A percentile compares a stretch with the other conserved stretches of the same genome.
Conservation (phyloP, 1,140 invertebrate genomes). For the Drosophila lowei region DNA sequence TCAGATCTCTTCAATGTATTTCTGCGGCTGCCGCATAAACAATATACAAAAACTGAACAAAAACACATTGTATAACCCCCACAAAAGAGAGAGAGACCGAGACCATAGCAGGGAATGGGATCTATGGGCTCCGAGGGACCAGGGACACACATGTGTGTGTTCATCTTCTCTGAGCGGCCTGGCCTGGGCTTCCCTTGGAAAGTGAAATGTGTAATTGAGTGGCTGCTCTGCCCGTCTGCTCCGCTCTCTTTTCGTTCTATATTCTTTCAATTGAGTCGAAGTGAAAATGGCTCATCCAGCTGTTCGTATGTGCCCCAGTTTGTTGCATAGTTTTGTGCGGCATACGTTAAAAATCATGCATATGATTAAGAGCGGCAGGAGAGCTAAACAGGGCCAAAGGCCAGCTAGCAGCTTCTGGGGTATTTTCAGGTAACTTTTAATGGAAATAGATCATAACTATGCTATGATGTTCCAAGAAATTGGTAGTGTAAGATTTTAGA, state of each 20-base stretch:
- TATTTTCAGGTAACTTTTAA: too few relatives aligned
- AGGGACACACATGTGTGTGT: slow-evolving; percentile 33
- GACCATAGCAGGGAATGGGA: not conserved
- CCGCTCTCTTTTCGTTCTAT: slow-evolving; percentile 59
- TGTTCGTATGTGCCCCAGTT: not conserved
- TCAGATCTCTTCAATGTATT: slow-evolving; percentile 50
- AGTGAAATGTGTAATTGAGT: slow-evolving; percentile 75
- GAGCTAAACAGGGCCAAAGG: too few relatives aligned
- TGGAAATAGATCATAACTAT: too few relatives aligned
- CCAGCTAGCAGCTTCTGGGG: too few relatives aligned
- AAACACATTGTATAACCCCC: slow-evolving; percentile 65
- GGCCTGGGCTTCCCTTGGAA: slow-evolving; percentile 66
- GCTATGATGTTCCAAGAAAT: too few relatives aligned
- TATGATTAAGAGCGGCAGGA: slow-evolving; percentile 21
- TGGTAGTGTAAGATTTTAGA: too few relatives aligned
- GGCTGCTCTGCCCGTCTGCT: not conserved
- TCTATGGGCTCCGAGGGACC: not conserved
- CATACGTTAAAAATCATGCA: slow-evolving; percentile 14
- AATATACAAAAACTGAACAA: slow-evolving; percentile 32
- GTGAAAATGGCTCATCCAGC: slow-evolving; percentile 25
- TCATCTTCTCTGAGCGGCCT: slow-evolving; percentile 40
- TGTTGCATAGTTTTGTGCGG: slow-evolving; percentile 71
- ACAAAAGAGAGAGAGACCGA: slow-evolving; percentile 6
- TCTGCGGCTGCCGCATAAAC: slow-evolving; percentile 57
- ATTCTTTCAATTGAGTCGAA: slow-evolving; percentile 65